Base-by-base conservation (phyloP, 1,140 invertebrate species). In the Leucophenga varia region DNA sequence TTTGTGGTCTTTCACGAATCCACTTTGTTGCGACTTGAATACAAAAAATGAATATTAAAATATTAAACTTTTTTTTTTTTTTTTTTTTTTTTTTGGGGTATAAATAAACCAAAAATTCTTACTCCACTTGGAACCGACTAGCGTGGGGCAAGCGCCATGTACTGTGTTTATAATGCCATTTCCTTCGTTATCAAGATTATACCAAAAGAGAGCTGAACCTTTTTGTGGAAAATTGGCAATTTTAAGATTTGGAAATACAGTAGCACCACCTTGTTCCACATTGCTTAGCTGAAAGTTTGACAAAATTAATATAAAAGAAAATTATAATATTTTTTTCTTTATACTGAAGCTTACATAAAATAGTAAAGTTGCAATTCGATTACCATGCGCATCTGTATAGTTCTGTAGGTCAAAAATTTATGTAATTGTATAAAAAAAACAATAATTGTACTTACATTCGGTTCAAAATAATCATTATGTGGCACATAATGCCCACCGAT, bases 81-180 rank as follows among this genome's bases (percentile, higher is more conserved):
- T n/a, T n/a, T n/a, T n/a, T n/a, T n/a, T n/a, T n/a, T n/a, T n/a
- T n/a, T n/a, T n/a, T n/a, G n/a, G 28, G 17, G n/a, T 30, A 2
- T 21, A 39, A 34, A 9, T 17, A 3, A 2, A 40, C 50, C 42
- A 52, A 30, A 8, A 8, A 30, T 7, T 30, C 34, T 28, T 12
- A 42, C 42, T 41, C 36, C 42, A 47, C n/a, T 54, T 52, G 8
- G 20, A 36, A 3, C 16, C 35, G 17, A 39, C 21, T n/a, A 38
- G 18, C 12, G 32, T 17, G 8, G 46, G 46, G 19, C 46, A 47
- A 28, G 18, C 46, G 3, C 19, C 25, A 47, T 47, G 46, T n/a
- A 1, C 0, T 2, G 46, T 3, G 3, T n/a, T 9, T 3, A 0
- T 1, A 0, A 34, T 14, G 1, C 22, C 46, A 3, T 16, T 16